These are phyloP conservation scores for Ammodramus savannarum DNA, from an alignment of 2,113 vertebrate species.

Conservation along the genomic window DNA sequence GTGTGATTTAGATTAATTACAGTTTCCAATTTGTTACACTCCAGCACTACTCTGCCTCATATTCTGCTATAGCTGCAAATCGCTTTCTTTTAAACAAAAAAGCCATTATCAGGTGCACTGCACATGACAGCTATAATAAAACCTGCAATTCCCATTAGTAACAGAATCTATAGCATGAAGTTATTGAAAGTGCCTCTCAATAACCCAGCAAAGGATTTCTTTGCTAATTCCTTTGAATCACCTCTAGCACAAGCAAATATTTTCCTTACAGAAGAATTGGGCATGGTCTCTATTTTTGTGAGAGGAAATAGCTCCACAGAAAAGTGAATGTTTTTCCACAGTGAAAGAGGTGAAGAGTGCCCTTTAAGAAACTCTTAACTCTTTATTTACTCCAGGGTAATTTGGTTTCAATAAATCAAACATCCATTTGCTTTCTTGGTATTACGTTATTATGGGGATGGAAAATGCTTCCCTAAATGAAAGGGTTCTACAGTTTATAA, in stretches of 20 bases:
- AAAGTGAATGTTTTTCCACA: neutral
- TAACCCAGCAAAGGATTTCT: neutral
- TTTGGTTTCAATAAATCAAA: slow-evolving; percentile 30
- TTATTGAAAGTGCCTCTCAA: neutral
- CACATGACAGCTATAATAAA: neutral
- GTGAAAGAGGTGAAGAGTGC: neutral
- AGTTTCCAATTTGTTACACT: neutral
- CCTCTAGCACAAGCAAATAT: neutral
- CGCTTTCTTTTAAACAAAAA: neutral
- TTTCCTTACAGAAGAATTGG: neutral
- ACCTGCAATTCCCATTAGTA: neutral
- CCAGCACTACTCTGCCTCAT: neutral
- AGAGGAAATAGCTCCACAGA: neutral
- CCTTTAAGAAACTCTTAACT: neutral
- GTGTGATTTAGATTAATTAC: neutral
- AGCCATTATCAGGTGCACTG: neutral
- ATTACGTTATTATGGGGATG: neutral
- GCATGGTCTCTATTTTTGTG: neutral
- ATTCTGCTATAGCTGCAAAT: neutral
- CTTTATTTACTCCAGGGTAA: neutral
- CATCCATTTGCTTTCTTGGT: neutral
- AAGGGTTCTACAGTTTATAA: neutral
- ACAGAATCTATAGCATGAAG: neutral
- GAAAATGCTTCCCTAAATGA: slow-evolving; percentile 27
- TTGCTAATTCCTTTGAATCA: neutral